Percentiles rank a stretch among this genome's conserved stretches.
These are phyloP conservation scores for Tineola bisselliella DNA, from an alignment of 2,888 invertebrate species.

Conservation along the genomic window DNA sequence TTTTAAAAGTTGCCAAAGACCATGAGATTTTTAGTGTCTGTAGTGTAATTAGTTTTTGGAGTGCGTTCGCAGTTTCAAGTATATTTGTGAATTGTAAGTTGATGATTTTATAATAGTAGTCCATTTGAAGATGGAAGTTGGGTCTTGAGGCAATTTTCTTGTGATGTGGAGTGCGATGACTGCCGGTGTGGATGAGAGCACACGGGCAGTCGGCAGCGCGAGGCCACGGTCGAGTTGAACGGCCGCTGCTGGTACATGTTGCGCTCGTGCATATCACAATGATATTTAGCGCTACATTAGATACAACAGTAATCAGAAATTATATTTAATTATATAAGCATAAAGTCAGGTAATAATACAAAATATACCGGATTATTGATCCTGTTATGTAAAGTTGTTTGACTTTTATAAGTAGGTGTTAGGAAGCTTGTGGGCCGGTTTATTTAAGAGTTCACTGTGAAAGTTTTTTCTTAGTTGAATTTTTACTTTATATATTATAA, in stretches of 20 bases:
- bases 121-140: slow-evolving; percentile 1
- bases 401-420: too few relatives aligned
- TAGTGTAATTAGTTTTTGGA: not conserved
- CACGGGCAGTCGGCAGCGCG: slow-evolving; percentile 27
- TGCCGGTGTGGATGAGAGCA: slow-evolving; percentile 8
- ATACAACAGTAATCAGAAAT: not conserved
- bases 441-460: too few relatives aligned
- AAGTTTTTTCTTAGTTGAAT: too few relatives aligned
- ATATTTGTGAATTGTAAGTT: not conserved
- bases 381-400: not conserved
- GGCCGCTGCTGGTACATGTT: slow-evolving; percentile 34
- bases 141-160: slow-evolving; percentile 6
- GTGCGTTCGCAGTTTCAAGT: not conserved
- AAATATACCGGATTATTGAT: not conserved
- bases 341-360: not conserved
- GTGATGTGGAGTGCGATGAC: slow-evolving; percentile 17
- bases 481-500: too few relatives aligned
- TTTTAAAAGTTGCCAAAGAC: not conserved
- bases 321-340: not conserved
- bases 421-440: too few relatives aligned
- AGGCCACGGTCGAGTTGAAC: slow-evolving; percentile 54
- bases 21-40: not conserved
- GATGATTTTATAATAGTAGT: not conserved
- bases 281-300: not conserved
- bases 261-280: slow-evolving; percentile 15